Conservation (phyloP, 2,113 vertebrate genomes). For the Plectropomus leopardus region DNA sequence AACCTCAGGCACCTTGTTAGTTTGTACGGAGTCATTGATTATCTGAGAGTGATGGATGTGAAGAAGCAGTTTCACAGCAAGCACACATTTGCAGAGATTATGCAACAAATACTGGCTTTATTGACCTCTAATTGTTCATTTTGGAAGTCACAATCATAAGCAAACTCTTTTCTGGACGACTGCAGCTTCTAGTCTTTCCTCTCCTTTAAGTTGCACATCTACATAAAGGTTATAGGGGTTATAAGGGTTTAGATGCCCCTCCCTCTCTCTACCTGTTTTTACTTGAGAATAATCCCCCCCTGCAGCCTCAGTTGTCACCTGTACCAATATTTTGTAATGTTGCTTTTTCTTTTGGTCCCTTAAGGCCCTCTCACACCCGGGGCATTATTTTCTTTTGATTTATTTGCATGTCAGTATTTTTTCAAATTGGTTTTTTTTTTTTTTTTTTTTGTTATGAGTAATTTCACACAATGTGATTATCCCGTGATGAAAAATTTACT, state of each 20-base stretch:
- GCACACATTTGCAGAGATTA: neutral
- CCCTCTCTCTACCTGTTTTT: neutral
- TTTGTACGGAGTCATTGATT: conserved; percentile 2
- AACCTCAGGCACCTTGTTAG: conserved; percentile 41
- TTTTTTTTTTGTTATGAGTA: too few relatives aligned
- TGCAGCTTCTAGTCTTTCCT: neutral
- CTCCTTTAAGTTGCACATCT: neutral
- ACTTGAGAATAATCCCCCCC: neutral
- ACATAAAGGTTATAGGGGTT: neutral
- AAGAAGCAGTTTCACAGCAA: neutral
- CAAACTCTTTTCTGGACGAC: neutral
- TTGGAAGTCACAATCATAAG: neutral
- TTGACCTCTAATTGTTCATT: neutral
- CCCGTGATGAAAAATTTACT: too few relatives aligned
- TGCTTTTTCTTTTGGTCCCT: neutral
- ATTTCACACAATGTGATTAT: too few relatives aligned
- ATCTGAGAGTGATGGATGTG: neutral
- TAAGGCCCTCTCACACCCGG: too few relatives aligned
- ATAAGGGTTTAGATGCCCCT: neutral
- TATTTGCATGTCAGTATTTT: too few relatives aligned
- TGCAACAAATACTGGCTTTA: neutral
- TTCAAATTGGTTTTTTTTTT: too few relatives aligned
- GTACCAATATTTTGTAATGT: too few relatives aligned
- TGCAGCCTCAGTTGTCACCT: neutral
- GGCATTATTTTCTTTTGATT: too few relatives aligned